A percentile compares a stretch with the other conserved stretches of the same genome.
Evolutionary conservation across 2,113 vertebrate genomes (phyloP).

Genomic region (Taxidea taxus): DNA sequence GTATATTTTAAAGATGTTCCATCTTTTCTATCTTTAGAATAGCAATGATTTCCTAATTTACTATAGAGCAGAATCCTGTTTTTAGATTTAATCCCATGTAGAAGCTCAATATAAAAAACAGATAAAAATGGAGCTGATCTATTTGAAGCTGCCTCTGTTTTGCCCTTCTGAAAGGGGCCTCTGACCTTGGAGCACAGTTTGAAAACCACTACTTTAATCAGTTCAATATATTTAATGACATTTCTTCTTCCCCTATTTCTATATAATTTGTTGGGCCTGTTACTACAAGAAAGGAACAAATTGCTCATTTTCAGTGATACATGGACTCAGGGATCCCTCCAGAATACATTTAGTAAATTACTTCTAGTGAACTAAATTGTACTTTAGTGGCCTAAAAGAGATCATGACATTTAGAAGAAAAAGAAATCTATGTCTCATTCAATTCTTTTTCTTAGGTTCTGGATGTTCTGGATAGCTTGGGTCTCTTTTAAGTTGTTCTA

Average conservation of each 20-base stretch:
- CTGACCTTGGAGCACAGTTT: conserved; percentile 23
- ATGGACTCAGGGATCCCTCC: neutral
- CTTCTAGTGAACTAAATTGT: conserved; percentile 12
- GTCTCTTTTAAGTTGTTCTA: neutral
- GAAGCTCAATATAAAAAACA: neutral
- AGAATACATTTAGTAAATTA: conserved; percentile 58
- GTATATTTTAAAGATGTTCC: neutral
- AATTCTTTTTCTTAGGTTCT: neutral
- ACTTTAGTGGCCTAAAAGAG: neutral
- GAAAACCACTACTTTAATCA: neutral
- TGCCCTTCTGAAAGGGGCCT: neutral
- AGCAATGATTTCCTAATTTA: neutral
- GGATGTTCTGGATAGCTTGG: neutral
- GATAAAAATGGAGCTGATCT: neutral
- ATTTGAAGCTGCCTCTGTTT: neutral
- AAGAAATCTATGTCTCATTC: neutral
- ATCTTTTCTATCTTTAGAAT: neutral
- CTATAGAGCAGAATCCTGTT: neutral
- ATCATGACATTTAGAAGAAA: neutral
- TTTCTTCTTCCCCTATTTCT: conserved; percentile 39
- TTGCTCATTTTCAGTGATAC: conserved; percentile 32
- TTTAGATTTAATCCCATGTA: neutral
- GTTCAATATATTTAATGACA: conserved; percentile 46
- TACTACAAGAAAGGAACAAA: conserved; percentile 33
- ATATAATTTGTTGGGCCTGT: conserved; percentile 20